Conservation (phyloP, 2,888 invertebrate species). For the Timema cristinae region DNA sequence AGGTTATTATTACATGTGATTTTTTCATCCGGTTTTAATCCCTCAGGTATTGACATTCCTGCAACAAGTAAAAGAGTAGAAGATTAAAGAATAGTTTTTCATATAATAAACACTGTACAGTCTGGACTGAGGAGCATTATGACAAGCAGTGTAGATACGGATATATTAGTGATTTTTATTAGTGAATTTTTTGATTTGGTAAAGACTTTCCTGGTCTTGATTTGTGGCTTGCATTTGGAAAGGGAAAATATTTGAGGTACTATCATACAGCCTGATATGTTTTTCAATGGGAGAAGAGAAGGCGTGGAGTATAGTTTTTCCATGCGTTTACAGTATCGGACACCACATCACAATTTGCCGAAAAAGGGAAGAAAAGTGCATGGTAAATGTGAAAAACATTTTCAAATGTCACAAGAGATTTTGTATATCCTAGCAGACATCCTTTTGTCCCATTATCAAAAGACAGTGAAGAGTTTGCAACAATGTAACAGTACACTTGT, state of each 20-base stretch:
- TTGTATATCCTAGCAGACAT: slow-evolving; percentile 5
- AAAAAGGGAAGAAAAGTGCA: not conserved
- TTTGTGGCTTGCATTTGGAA: slow-evolving; percentile 1
- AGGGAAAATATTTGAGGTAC: not conserved
- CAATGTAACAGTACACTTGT: not conserved
- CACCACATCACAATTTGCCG: not conserved
- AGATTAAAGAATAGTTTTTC: not conserved
- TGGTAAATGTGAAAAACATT: slow-evolving; percentile 1
- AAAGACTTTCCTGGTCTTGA: not conserved
- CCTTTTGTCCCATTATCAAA: not conserved
- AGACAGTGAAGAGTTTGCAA: slow-evolving; percentile 6
- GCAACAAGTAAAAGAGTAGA: not conserved
- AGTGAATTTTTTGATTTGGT: not conserved
- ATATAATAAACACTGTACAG: not conserved
- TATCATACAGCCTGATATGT: not conserved
- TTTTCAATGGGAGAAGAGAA: not conserved
- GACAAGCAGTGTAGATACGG: not conserved
- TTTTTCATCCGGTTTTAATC: not conserved
- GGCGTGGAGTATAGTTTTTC: not conserved
- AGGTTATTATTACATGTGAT: not conserved
- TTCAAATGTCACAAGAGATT: not conserved
- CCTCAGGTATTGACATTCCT: not conserved
- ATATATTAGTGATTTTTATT: slow-evolving; percentile 5
- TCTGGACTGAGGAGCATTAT: not conserved
- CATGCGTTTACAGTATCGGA: not conserved